A percentile compares a stretch with the other conserved stretches of the same genome.
Evolutionary conservation across 2,797 vertebrate species (phyloP).

Genomic region (Cynodonichthys magdalenae): DNA sequence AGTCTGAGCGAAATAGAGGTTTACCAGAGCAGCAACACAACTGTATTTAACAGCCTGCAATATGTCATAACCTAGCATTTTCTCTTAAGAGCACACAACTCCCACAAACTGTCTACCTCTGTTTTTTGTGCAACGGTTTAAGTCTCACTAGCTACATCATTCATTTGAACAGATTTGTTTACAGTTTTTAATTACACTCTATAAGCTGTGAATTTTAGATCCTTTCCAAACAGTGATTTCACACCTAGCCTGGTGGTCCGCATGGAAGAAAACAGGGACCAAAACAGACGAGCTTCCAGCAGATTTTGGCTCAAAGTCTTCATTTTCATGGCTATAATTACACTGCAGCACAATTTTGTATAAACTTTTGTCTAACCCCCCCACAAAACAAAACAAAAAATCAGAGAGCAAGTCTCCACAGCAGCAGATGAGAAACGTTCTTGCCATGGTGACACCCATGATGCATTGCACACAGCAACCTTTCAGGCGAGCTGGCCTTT

Average conservation of each 20-base stretch:
- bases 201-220: neutral
- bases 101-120: constrained; percentile 19
- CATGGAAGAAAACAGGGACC: neutral
- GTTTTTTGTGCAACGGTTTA: neutral
- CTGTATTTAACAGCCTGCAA: constrained; percentile 5
- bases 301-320: neutral
- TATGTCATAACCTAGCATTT: constrained; percentile 30
- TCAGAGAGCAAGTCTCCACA: constrained; percentile 59
- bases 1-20: neutral
- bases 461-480: constrained; percentile 83
- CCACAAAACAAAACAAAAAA: no score
- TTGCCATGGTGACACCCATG: constrained; percentile 74
- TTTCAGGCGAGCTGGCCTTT: constrained; percentile 80
- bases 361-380: no score
- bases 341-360: neutral
- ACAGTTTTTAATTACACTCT: constrained; percentile 10
- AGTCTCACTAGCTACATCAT: neutral
- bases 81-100: constrained; percentile 22
- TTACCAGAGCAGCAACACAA: constrained; percentile 25
- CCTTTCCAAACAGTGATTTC: neutral
- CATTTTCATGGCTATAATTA: neutral
- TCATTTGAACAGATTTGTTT: constrained; percentile 8
- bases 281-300: neutral
- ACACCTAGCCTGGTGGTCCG: neutral
- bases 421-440: constrained; percentile 25